Base-by-base conservation (phyloP, 2,797 vertebrate species). In the Sciaenops ocellatus region DNA sequence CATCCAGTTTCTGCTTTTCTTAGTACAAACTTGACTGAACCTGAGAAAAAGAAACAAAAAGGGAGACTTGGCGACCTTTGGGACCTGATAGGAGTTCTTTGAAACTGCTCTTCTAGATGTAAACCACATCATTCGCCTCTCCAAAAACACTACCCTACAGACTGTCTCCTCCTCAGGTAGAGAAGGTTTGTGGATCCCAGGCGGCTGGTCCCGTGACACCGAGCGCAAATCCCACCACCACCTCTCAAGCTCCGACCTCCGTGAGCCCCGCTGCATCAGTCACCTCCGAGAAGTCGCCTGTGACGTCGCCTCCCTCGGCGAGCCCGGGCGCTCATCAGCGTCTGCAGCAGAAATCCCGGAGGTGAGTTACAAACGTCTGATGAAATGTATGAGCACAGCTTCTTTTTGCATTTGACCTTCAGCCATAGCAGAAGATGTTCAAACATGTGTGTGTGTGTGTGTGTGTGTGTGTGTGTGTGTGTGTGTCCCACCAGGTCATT, bases 401-500 rank as follows among this genome's bases (percentile, higher is more conserved):
- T 22, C 0, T 26, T 51, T 70, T 57, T 28, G 22, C 4, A 3
- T 26, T 44, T 22, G n/a, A 68, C 44, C 28, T 77, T 54, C 18
- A 38, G 20, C 42, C 54, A 26, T 5, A 3, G 17, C 28, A 66
- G 34, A 61, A 15, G 9, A 50, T 76, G 9, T 24, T 65, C 4
- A 64, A 34, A 38, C 6, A 22, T 54, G 1, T 50, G 9, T 3
- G 34, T 38, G 34, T 38, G 34, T 38, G 34, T 34, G 34, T 68
- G 12, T 34, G 16, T 63, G n/a, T 72, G 4, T 47, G 15, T 82
- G 18, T 63, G 17, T 79, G 20, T 64, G 38, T 79, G 41, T 69
- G 4, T 59, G 0, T 69, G 4, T 83, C 57, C 91, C 76, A 24
- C 1, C 87, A 98, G 97, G 94, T 96, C 95, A 69, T 95, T 98